Base-by-base conservation (phyloP, 2,797 vertebrate genomes). In the Leptodactylus fallax region DNA sequence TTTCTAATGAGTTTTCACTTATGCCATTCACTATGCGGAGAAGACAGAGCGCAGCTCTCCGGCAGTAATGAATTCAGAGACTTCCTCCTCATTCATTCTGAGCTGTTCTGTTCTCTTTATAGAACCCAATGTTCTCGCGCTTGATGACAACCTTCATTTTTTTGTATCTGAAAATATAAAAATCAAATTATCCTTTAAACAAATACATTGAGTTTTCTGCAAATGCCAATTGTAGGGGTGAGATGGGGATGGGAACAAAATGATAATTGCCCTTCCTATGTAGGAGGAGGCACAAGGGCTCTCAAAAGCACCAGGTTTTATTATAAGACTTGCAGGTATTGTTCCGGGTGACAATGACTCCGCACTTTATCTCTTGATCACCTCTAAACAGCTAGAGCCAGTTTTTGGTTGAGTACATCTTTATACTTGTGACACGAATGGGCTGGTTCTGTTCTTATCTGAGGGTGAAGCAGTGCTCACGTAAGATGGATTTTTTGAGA, bases 51-150 rank as follows among this genome's bases (percentile, higher is more conserved):
- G 55, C 27, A 25, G 65, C 67, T 25, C 60, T 87, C 23, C 5
- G 21, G 23, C 21, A 1, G 36, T 74, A 76, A 83, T 87, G 81
- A 79, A n/a, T 83, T 78, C 56, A 23, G 14, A 83, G 56, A 47
- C 78, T 72, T 69, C n/a, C 72, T 51, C 77, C 71, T 56, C 49
- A 25, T 60, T 58, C 53, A n/a, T 72, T 23, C 53, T 8, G 4
- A 72, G 65, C 25, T 16, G 23, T 49, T 85, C 47, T 53, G 58
- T 65, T 85, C 47, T 53, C 45, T 65, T 36, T 45, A n/a, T 36
- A 56, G 81, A 83, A 83, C 63, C 63, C 51, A 58, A 83, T 83
- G 81, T 83, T 83, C 81, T 83, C 27, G 17, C 81, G 12, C 25
- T 16, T 56, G 67, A 83, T 83, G 65, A 72, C 27, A 47, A 56